Percentiles rank a stretch among this genome's conserved stretches.
Evolutionary conservation across 2,888 invertebrate species (phyloP).

Genomic region (Ctena decussata): DNA sequence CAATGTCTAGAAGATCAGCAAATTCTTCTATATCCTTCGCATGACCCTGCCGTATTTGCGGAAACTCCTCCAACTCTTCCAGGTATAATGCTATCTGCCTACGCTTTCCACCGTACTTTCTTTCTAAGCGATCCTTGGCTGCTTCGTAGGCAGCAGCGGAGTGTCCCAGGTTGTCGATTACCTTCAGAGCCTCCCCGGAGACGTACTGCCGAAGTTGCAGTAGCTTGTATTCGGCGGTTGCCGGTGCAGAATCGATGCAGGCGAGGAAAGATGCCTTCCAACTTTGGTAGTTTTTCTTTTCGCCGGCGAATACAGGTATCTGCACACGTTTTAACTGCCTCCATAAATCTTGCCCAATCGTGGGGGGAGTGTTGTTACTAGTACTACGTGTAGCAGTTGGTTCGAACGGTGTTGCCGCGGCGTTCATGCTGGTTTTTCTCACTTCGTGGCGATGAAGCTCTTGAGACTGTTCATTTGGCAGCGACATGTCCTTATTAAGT

Average conservation of each 20-base stretch:
- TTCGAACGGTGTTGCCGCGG: not conserved
- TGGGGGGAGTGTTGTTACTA: not conserved
- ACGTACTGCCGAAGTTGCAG: constrained; percentile 58
- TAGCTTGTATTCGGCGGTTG: constrained; percentile 54
- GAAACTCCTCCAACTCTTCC: constrained; percentile 38
- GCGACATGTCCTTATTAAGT: too few species aligned
- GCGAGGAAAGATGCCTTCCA: constrained; percentile 45
- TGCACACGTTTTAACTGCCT: constrained; percentile 45
- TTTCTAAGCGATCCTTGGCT: constrained; percentile 39
- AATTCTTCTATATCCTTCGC: constrained; percentile 39
- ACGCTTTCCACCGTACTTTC: constrained; percentile 39
- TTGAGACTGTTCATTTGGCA: not conserved
- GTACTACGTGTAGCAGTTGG: not conserved
- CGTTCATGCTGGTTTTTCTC: not conserved
- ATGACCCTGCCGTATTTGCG: constrained; percentile 17
- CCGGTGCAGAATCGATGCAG: constrained; percentile 53
- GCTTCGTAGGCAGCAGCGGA: constrained; percentile 39
- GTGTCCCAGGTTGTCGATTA: constrained; percentile 42
- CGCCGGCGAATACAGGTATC: constrained; percentile 56
- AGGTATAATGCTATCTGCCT: constrained; percentile 23
- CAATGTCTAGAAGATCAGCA: constrained; percentile 45
- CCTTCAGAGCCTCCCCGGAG: constrained; percentile 38
- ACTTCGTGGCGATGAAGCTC: not conserved
- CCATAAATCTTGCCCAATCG: constrained; percentile 42
- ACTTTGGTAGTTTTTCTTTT: constrained; percentile 43